phyloP scores from a whole-genome alignment of 2,888 invertebrate genomes.

The Aphodius sticticus region DNA sequence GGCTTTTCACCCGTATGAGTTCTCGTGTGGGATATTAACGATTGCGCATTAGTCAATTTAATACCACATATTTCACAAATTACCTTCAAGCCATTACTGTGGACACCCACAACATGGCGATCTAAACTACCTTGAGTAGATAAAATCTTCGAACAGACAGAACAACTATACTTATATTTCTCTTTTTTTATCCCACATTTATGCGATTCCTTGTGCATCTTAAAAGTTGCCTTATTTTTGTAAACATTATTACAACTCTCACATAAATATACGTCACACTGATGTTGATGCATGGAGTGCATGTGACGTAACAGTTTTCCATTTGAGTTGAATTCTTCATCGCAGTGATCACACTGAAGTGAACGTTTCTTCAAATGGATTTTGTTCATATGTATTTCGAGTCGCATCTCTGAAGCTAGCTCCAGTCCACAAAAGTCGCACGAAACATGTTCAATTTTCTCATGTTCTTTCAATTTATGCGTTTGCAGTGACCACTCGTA shows the following conservation, averaged over 20 bases:
- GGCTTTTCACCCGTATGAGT: conserved; percentile 74
- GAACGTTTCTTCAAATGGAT: conserved; percentile 11
- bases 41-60: not conserved
- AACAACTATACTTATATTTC: conserved; percentile 25
- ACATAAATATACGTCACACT: not conserved
- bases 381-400: not conserved
- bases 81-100: conserved; percentile 61
- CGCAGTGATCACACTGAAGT: conserved; percentile 14
- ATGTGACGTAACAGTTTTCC: not conserved
- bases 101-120: conserved; percentile 43
- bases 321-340: not conserved
- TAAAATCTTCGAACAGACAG: conserved; percentile 37
- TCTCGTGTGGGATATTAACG: conserved; percentile 67
- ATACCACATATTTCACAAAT: not conserved
- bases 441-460: not conserved
- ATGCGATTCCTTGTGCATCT: not conserved
- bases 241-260: not conserved
- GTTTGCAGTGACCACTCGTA: not conserved
- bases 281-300: not conserved
- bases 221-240: not conserved
- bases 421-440: not conserved
- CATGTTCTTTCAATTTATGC: conserved; percentile 8
- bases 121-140: conserved; percentile 73
- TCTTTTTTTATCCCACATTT: conserved; percentile 18
- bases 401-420: not conserved